phyloP scores from a whole-genome alignment of 2,888 invertebrate genomes.

The Epistrophella euchroma region DNA sequence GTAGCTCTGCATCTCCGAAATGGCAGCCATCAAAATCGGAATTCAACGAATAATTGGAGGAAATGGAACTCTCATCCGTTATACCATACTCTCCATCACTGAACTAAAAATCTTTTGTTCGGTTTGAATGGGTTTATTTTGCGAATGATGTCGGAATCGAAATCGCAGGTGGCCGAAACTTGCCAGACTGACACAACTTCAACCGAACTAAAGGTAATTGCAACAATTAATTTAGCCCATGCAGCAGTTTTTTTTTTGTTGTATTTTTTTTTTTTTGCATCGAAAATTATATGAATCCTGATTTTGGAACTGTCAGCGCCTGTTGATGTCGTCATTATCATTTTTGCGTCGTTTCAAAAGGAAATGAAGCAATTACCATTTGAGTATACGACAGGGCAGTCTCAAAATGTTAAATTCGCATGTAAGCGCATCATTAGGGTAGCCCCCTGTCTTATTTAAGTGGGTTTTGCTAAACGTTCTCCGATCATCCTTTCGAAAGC shows the following conservation, averaged over 20 bases:
- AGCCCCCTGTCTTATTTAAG: slow-evolving; percentile 22
- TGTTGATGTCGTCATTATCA: slow-evolving; percentile 12
- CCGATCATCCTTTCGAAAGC: slow-evolving; percentile 48
- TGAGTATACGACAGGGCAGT: slow-evolving; percentile 25
- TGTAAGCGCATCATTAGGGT: slow-evolving; percentile 62
- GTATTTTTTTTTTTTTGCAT: slow-evolving; percentile 22
- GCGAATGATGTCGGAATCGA: slow-evolving; percentile 20
- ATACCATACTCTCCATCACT: background rate
- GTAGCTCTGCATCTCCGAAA: background rate
- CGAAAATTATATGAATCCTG: slow-evolving; percentile 70
- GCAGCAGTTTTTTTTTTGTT: slow-evolving; percentile 12
- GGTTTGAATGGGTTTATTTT: slow-evolving; percentile 30
- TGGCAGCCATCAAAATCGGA: slow-evolving; percentile 33
- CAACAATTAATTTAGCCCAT: slow-evolving; percentile 67
- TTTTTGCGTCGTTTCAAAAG: slow-evolving; percentile 38
- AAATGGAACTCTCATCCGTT: slow-evolving; percentile 42
- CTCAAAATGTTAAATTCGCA: slow-evolving; percentile 65
- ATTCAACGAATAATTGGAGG: slow-evolving; percentile 58
- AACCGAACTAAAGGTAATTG: slow-evolving; percentile 44
- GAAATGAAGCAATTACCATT: slow-evolving; percentile 71
- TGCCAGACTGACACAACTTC: slow-evolving; percentile 9
- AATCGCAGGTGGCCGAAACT: slow-evolving; percentile 53
- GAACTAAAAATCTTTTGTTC: slow-evolving; percentile 18
- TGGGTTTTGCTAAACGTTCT: slow-evolving; percentile 71
- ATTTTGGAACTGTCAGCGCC: slow-evolving; percentile 65